Conservation (phyloP, 1,140 invertebrate species). For the Calliopsis andreniformis region DNA sequence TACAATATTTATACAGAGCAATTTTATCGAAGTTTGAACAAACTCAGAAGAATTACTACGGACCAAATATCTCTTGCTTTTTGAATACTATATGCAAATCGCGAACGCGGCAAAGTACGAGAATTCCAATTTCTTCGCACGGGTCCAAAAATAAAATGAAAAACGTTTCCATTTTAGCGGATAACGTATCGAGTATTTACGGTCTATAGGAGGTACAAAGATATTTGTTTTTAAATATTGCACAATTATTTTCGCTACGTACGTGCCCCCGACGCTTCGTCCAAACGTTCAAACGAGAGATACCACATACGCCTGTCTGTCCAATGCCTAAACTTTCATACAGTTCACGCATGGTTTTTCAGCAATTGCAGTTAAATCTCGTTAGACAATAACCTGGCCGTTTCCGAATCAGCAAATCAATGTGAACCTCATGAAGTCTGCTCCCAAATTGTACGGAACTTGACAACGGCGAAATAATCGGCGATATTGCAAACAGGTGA, state of each 20-base stretch:
- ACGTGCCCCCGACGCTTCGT: too few species aligned
- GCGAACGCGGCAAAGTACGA: background rate
- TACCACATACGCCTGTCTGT: background rate
- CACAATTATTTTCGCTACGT: background rate
- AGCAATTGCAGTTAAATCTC: constrained; percentile 80
- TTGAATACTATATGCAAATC: background rate
- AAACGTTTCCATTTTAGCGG: background rate
- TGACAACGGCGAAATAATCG: constrained; percentile 19
- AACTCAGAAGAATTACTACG: background rate
- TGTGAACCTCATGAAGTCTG: constrained; percentile 80
- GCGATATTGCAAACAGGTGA: background rate
- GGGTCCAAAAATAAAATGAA: constrained; percentile 12
- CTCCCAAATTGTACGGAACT: constrained; percentile 77
- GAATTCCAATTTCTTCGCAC: too few species aligned
- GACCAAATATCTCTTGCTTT: constrained; percentile 24
- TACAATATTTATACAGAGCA: constrained; percentile 30
- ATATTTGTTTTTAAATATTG: background rate
- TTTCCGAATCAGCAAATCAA: constrained; percentile 49
- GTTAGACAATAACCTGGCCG: constrained; percentile 75
- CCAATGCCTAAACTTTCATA: constrained; percentile 44
- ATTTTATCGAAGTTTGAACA: constrained; percentile 22
- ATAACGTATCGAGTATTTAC: background rate
- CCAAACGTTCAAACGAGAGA: background rate
- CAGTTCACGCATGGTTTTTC: constrained; percentile 30
- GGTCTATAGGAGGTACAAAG: background rate